Conservation (phyloP, 2,113 vertebrate genomes). For the Tachysurus fulvidraco region DNA sequence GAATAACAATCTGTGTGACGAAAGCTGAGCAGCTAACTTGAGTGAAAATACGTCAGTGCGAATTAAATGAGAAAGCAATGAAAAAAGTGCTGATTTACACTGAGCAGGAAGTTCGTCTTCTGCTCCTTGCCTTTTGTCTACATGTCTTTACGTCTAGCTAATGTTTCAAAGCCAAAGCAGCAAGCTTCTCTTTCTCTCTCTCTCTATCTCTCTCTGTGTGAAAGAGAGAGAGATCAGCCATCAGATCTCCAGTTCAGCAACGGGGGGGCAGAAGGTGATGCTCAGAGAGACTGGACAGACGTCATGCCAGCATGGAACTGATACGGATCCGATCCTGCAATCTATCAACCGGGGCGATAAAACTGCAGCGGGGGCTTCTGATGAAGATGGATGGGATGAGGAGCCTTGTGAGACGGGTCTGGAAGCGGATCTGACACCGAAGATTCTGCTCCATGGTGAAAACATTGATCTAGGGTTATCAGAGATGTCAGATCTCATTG, state of each 20-base stretch:
- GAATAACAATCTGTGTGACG: constrained; percentile 71
- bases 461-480: neutral
- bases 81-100: constrained; percentile 63
- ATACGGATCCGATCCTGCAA: constrained; percentile 79
- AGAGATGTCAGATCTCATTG: neutral
- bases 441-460: constrained; percentile 14
- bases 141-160: neutral
- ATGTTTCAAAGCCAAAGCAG: constrained; percentile 15
- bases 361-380: constrained; percentile 58
- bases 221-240: no score
- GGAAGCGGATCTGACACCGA: constrained; percentile 58
- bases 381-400: constrained; percentile 70
- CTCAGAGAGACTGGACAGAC: neutral
- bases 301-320: constrained; percentile 68
- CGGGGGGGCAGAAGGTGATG: neutral
- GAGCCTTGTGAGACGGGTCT: constrained; percentile 57
- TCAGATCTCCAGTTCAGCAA: constrained; percentile 7
- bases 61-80: constrained; percentile 60
- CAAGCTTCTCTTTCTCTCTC: neutral
- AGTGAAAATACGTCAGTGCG: constrained; percentile 60
- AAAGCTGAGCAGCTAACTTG: constrained; percentile 54
- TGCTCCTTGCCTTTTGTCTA: constrained; percentile 10
- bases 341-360: constrained; percentile 79
- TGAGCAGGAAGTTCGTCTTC: constrained; percentile 39
- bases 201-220: constrained; percentile 5